Evolutionary conservation across 2,113 vertebrate species (phyloP), one percentile per base, ranked within the genome.

Genomic region (Guaruba guarouba): DNA sequence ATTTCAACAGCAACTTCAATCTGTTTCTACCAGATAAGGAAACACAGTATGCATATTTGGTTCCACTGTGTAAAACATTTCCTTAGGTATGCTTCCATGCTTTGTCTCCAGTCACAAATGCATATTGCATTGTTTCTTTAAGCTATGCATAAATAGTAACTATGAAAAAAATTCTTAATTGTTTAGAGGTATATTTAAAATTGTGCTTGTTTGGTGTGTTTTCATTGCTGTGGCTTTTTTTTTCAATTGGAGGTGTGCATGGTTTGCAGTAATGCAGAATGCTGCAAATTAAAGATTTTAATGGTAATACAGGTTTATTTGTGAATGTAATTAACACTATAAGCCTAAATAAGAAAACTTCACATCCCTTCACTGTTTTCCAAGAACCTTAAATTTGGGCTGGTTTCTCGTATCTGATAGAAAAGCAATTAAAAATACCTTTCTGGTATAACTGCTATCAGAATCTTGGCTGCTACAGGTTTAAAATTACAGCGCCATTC

Each of bases 11-110:
- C 29, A 82, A 46, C 13, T 71, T 91, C 28, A 64, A 35, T 57
- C 74, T 95, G 81, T 23, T 87, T 76, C 78, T 67, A 52, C 48
- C 33, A 79, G 85, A 94, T 82, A 94, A 95, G 61, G 18, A 92
- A 89, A 74, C 0, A n/a, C 4, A 33, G 49, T 25, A 29, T 11
- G 14, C 14, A 48, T 39, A 63, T 75, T 86, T 54, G 67, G 4
- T 70, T 88, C 13, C 7, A 55, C 7, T 6, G 9, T 35, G 46
- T 78, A 67, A 83, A 78, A 54, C 33, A 59, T 19, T 81, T 41
- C 7, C 31, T 74, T 71, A 41, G 15, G n/a, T 87, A 54, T 39
- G 28, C 37, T 86, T 20, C 18, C 13, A 20, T 59, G 46, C 37
- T 81, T 91, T 7, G 4, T 37, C 7, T 70, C 15, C 13, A 49